Conservation (phyloP, 2,888 invertebrate species). For the Eudasyphora cyanicolor region DNA sequence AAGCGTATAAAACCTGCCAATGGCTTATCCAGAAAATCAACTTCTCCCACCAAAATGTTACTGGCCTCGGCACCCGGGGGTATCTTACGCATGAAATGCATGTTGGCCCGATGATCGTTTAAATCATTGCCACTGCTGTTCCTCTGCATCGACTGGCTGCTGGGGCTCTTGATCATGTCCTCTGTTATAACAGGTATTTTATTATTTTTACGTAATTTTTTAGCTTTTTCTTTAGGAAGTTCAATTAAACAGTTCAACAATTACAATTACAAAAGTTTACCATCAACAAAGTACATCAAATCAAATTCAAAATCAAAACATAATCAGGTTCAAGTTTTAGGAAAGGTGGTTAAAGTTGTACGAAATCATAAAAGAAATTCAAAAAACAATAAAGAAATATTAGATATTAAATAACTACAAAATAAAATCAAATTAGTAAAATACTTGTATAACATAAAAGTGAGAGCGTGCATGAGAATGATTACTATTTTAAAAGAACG, state of each 20-base stretch:
- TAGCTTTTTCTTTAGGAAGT: constrained; percentile 49
- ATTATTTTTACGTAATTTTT: constrained; percentile 71
- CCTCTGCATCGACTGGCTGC: constrained; percentile 89
- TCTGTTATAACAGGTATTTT: constrained; percentile 78
- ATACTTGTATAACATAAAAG: not conserved
- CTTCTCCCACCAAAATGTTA: constrained; percentile 98
- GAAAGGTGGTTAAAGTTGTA: constrained; percentile 10
- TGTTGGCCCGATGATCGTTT: constrained; percentile 89
- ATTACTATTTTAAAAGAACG: not conserved
- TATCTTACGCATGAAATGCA: constrained; percentile 97
- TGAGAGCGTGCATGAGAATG: not conserved
- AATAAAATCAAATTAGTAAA: not conserved
- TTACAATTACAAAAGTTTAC: constrained; percentile 34
- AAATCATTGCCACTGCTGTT: constrained; percentile 86
- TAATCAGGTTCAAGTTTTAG: constrained; percentile 19
- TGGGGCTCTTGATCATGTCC: constrained; percentile 90
- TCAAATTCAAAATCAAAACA: constrained; percentile 22
- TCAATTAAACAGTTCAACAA: constrained; percentile 22
- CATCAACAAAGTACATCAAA: constrained; percentile 39
- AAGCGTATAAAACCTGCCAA: constrained; percentile 96
- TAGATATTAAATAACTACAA: constrained; percentile 2
- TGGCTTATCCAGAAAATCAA: constrained; percentile 95
- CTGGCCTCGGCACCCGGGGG: constrained; percentile 98
- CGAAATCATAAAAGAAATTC: constrained; percentile 11
- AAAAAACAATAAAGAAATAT: not conserved